Evolutionary conservation across 2,113 vertebrate species (phyloP), one percentile per base, ranked within the genome.

Genomic region (Gyps fulvus): DNA sequence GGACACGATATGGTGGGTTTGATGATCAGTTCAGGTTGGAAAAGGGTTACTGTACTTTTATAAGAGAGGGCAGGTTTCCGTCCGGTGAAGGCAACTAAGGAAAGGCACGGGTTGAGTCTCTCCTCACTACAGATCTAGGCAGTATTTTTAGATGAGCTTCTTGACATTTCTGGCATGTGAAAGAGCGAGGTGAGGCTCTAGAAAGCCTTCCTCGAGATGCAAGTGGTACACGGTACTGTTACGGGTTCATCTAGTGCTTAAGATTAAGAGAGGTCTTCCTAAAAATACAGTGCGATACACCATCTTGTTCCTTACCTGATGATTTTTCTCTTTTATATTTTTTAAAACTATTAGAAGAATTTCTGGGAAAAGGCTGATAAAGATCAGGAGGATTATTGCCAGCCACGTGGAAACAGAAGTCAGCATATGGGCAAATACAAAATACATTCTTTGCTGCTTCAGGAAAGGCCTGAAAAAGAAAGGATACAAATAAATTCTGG

Each of bases 341-440:
- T 95, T 98, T 95, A 98, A 94, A 96, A 98, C 92, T 96, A 98
- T 98, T 82, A 99, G 94, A 87, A 99, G 98, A 96, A 99, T 99
- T 97, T 99, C 99, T 77, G 99, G 99, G 96, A 99, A 98, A 93
- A 99, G 98, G 96, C 99, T 99, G 98, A 99, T 97, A 97, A 99
- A 98, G 96, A 99, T 98, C 98, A 99, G 99, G 96, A 99, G 97
- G 95, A 99, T 98, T 98, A 99, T 99, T 96, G 98, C 98, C 98
- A 99, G 98, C 99, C 99, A 99, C 11, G 98, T 98, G 9, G 99
- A 99, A 92, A 99, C 98, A 3, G 99, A 99, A 97, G 99, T 99
- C 96, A 99, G 98, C 99, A 99, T 99, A 90, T 99, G 99, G 95
- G 99, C 99, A 97, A 99, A 99, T 95, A 99, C 98, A 97, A 99